Percentiles rank a stretch among this genome's conserved stretches.
These are phyloP conservation scores for Ciconia nigra DNA, from an alignment of 2,797 vertebrate species.

Conservation along the genomic window DNA sequence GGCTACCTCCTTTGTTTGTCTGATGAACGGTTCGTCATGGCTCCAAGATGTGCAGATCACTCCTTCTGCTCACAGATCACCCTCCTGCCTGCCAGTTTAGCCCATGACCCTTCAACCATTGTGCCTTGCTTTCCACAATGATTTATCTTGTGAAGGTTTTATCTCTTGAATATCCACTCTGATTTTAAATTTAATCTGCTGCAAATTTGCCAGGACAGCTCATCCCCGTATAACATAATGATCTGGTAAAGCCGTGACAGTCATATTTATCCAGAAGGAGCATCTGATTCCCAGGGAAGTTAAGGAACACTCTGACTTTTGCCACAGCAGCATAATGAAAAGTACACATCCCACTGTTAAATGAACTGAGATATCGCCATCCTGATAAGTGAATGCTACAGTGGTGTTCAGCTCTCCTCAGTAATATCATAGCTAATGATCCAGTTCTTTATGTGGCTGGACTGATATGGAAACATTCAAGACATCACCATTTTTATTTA, in stretches of 20 bases:
- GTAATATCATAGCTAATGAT: neutral
- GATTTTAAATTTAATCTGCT: neutral
- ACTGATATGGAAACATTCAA: neutral
- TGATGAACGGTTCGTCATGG: neutral
- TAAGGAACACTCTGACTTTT: conserved; percentile 4
- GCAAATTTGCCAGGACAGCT: neutral
- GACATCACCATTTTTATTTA: neutral
- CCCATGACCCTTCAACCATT: neutral
- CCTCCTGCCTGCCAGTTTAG: neutral
- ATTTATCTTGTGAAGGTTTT: neutral
- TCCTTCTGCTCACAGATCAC: neutral
- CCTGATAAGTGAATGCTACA: neutral
- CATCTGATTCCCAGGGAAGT: neutral
- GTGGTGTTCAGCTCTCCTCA: neutral
- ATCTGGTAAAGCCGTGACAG: neutral
- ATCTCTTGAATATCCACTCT: neutral
- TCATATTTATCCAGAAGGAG: neutral
- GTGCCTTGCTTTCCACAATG: neutral
- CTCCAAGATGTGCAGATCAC: neutral
- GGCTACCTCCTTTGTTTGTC: neutral
- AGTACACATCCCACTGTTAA: conserved; percentile 4
- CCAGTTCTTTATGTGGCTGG: neutral
- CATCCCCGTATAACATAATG: neutral
- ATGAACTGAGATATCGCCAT: neutral
- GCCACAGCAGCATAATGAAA: neutral